A percentile compares a stretch with the other conserved stretches of the same genome.
Evolutionary conservation across 2,888 invertebrate species (phyloP).

Genomic region (Drosophila prostipennis): DNA sequence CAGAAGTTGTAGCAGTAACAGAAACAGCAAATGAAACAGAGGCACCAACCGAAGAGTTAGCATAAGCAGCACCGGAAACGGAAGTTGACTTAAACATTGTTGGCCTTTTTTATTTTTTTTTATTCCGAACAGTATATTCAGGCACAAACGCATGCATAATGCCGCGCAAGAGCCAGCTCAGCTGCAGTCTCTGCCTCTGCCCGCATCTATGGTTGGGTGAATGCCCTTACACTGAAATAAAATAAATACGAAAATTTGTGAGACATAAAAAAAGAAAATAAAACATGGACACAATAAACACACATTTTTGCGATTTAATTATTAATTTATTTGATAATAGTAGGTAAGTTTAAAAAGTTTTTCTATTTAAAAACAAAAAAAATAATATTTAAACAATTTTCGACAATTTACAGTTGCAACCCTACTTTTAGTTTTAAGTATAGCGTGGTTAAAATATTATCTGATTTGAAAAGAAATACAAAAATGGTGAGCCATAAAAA

Average conservation of each 20-base stretch:
- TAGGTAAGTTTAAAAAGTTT: no score
- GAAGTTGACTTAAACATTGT: conserved; percentile 42
- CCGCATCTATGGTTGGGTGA: conserved; percentile 3
- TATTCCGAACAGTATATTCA: conserved; percentile 16
- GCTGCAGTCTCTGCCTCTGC: conserved; percentile 1
- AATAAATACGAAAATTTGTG: not conserved
- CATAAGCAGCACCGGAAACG: conserved; percentile 42
- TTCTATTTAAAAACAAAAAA: no score
- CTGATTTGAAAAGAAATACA: no score
- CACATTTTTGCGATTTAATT: no score
- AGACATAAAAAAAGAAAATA: not conserved
- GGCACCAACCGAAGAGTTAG: conserved; percentile 14
- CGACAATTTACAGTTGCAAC: no score
- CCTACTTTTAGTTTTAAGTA: no score
- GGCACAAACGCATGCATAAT: conserved; percentile 37
- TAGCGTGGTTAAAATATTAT: no score
- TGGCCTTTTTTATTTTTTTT: not conserved
- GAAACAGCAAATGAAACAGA: not conserved
- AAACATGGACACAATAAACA: no score
- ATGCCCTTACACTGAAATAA: conserved; percentile 7
- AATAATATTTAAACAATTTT: no score
- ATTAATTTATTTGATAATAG: no score
- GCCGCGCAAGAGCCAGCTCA: conserved; percentile 19
- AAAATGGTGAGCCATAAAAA: no score
- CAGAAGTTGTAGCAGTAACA: conserved; percentile 24